Evolutionary conservation across 2,797 vertebrate genomes (phyloP), one percentile per base, ranked within the genome.

Genomic region (Fundulus diaphanus): DNA sequence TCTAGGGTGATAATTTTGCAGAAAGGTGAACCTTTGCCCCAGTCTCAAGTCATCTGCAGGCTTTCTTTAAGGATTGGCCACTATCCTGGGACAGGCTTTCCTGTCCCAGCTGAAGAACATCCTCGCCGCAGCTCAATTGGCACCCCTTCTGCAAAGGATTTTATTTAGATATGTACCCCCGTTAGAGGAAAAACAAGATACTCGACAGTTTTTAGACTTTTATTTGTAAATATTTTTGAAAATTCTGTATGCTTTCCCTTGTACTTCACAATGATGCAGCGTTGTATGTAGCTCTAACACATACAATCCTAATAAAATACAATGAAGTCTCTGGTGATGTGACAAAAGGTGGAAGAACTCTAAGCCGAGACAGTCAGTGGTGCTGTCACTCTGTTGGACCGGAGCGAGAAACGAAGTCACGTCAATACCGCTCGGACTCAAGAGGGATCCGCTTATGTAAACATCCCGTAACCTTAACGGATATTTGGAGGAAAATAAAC

Each of bases 381-480:
- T 3, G 88, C 84, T 88, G 89, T 91, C 87, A 80, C 77, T 86
- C 79, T 52, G 82, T 88, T 87, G 93, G 90, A 92, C 70, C 57
- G 82, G 85, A 87, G 83, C 77, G 69, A 81, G 89, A 88, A 84
- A 83, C 51, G 85, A 93, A 89, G 90, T 82, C 40, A 65, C 92
- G 90, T 94, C 92, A 93, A 92, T 92, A 92, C 72, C 68, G 73
- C 84, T 85, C 20, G 69, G 85, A 87, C 87, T 88, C 90, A 82
- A 74, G 80, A 84, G 87, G 88, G 82, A 88, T 75, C 74, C 71
- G 68, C 87, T 90, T 87, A 92, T 88, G 89, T 89, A 90, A 89
- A 85, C 84, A 80, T 92, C 88, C 86, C 77, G 87, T 92, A 91
- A 93, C 79, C 87, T n/a, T 90, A 92, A 88, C 90, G 88, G 87